Conservation (phyloP, 92 coral and sea anemone genomes). For the Isaurus tuberculatus region DNA sequence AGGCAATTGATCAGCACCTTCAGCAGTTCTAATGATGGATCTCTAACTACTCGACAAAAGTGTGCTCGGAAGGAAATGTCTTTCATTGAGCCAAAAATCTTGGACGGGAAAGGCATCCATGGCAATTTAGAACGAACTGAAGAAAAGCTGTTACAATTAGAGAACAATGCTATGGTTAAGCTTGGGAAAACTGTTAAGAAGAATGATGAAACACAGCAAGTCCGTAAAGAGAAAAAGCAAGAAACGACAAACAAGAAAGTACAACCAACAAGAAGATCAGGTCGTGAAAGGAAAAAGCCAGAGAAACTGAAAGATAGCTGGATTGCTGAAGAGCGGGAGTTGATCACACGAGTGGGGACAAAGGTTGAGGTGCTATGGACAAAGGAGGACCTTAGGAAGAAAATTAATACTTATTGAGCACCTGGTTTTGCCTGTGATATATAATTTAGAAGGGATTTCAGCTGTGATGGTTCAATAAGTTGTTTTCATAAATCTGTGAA, state of each 20-base stretch:
- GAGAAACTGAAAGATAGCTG: constrained; percentile 24
- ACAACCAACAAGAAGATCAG: constrained; percentile 25
- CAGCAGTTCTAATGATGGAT: constrained; percentile 22
- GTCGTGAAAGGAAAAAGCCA: constrained; percentile 15
- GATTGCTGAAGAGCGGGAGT: constrained; percentile 13
- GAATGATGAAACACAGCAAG: constrained; percentile 10
- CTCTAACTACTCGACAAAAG: constrained; percentile 45
- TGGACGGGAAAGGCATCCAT: neutral
- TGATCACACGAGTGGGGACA: constrained; percentile 11
- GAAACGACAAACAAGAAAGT: neutral
- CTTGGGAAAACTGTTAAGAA: constrained; percentile 16
- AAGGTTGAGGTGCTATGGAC: constrained; percentile 19
- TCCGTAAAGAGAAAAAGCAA: neutral
- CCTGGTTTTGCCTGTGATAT: too few relatives aligned
- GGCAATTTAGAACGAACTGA: constrained; percentile 28
- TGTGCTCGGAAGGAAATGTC: constrained; percentile 33
- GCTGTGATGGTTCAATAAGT: neutral
- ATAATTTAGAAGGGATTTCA: constrained; percentile 1
- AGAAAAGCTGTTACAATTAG: constrained; percentile 19
- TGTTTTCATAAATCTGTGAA: too few relatives aligned
- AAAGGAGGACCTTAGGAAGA: constrained; percentile 9
- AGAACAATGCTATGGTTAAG: constrained; percentile 37
- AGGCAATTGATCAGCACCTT: constrained; percentile 29
- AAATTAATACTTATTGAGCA: too few relatives aligned
- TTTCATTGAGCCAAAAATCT: constrained; percentile 24